Base-by-base conservation (phyloP, 2,113 vertebrate species). In the Leucopsar rothschildi region DNA sequence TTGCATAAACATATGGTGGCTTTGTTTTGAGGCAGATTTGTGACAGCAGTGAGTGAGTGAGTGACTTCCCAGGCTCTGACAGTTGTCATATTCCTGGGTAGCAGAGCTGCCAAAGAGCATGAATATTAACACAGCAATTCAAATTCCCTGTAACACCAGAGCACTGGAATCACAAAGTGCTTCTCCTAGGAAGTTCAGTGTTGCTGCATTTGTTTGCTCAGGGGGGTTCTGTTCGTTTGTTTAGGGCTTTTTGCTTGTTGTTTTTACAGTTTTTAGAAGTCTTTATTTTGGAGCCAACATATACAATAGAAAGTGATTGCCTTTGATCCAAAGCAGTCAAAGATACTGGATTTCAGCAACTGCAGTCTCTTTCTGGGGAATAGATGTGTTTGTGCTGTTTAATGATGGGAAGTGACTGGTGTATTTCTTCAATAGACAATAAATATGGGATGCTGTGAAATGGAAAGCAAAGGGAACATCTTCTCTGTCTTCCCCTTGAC, bases 1-100 rank as follows among this genome's bases (percentile, higher is more conserved):
- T 76, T 92, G 57, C 66, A 91, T 92, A 91, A 95, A 91, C 93
- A 94, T 91, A 92, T 94, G 91, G 91, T 57, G 75, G 91, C 90
- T 96, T 96, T 95, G 87, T 90, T 87, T 91, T 24, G 45, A 91
- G 78, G 84, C 73, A 94, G 66, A 65, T 95, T 70, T 88, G 84
- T 89, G 78, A 87, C 91, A 94, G 78, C 12, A 93, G 66, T 50
- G 78, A 95, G 84, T 85, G 93, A 95, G 53, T 73, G 93, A 95
- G 53, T 73, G 93, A 91, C 82, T 95, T 94, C 86, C 70, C 78
- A 93, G 82, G 73, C 78, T 95, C 75, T 96, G 89, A 89, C 93
- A 91, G 91, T 95, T 92, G 86, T 92, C 92, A 84, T 85, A 87
- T 95, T 84, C 86, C 18, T 53, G 57, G 78, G 52, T 7, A 89